Conservation (phyloP, 2,888 invertebrate genomes). For the Pristionchus arcanus region DNA sequence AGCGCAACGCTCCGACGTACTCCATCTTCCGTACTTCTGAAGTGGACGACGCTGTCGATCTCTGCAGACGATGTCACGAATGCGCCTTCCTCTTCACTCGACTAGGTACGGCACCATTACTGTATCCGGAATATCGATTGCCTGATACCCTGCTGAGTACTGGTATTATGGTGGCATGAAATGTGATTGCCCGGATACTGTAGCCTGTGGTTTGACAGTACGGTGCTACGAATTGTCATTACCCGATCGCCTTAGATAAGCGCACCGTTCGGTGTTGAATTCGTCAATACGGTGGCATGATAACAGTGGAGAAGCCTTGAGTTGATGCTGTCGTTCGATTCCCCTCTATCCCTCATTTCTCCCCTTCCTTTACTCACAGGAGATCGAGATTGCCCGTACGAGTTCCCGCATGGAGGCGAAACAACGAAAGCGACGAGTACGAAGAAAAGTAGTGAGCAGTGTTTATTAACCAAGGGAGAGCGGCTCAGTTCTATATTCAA, state of each 20-base stretch:
- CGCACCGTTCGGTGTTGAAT: not conserved
- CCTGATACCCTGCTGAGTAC: no score
- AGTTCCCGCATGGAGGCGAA: slow-evolving; percentile 45
- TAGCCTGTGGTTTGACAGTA: no score
- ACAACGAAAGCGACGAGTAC: slow-evolving; percentile 24
- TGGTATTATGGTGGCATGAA: no score
- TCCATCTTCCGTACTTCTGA: slow-evolving; percentile 73
- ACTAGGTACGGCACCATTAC: slow-evolving; percentile 60
- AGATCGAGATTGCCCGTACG: slow-evolving; percentile 13
- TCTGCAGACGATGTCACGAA: slow-evolving; percentile 72
- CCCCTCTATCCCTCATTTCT: not conserved
- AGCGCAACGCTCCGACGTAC: slow-evolving; percentile 57
- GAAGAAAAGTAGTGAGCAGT: slow-evolving; percentile 45
- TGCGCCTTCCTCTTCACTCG: slow-evolving; percentile 69
- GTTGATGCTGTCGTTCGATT: not conserved
- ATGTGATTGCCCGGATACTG: no score
- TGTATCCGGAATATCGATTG: not conserved
- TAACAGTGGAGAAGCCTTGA: not conserved
- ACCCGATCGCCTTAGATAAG: not conserved
- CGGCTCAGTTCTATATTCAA: not conserved
- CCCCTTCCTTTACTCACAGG: slow-evolving; percentile 15
- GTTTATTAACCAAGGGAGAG: not conserved
- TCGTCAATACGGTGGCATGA: not conserved
- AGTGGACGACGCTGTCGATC: slow-evolving; percentile 72
- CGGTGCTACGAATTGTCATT: no score